Base-by-base conservation (phyloP, 2,113 vertebrate species). In the Engraulis encrasicolus region DNA sequence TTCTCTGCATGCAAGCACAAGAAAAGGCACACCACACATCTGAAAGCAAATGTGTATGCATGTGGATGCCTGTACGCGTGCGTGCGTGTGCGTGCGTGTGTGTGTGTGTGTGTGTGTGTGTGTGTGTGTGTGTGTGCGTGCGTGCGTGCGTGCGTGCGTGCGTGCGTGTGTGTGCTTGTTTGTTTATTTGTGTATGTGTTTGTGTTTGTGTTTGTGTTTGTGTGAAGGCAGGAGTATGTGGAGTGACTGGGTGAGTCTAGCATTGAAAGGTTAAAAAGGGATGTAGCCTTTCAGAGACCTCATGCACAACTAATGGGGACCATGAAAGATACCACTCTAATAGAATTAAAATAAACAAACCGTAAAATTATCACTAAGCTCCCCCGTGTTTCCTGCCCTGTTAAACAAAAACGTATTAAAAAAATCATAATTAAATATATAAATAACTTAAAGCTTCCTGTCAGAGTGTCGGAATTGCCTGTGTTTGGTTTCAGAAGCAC, bases 301-400 rank as follows among this genome's bases (percentile, higher is more conserved):
- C 84, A 85, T n/a, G 66, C 80, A 80, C 79, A 50, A 58, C 81
- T 78, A 87, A 92, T 89, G 78, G 82, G 58, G 89, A 89, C 86
- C 83, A 89, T 86, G 84, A 85, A 58, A 87, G 87, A 90, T 87
- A 86, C 81, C 54, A 83, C 84, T 86, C 79, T 90, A 90, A 88
- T 58, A 88, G 87, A 91, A 91, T 91, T 87, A 88, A 90, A 89
- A 82, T 66, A 87, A 91, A 91, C 85, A 88, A 88, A 88, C 88
- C 82, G 36, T 86, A 83, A 91, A 92, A 92, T 91, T 88, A 86
- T 84, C 2, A 31, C 78, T 86, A 87, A 91, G 90, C 87, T 85
- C 80, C 86, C 83, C 81, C 27, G 77, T 78, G 81, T 40, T 90
- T 90, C 91, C 80, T 40, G 79, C 83, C 83, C 85, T 17, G 17